phyloP scores from a whole-genome alignment of 53 echinoderm and acorn worm genomes.

The Paracentrotus lividus region DNA sequence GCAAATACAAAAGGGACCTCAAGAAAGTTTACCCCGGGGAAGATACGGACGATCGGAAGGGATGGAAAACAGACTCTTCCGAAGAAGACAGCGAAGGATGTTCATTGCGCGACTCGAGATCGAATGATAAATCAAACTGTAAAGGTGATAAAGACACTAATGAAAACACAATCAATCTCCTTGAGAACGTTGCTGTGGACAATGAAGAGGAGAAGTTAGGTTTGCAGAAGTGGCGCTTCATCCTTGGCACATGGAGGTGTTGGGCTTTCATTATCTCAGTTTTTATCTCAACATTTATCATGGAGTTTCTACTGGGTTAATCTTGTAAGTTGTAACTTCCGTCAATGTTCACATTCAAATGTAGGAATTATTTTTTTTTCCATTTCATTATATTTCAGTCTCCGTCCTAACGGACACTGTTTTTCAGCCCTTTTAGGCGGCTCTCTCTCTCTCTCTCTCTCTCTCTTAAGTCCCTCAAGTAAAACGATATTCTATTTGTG shows the following conservation, averaged over 20 bases:
- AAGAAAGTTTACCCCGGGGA: conserved; percentile 48
- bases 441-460: too few relatives aligned
- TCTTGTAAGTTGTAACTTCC: conserved; percentile 72
- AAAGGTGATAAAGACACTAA: not conserved
- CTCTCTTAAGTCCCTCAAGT: too few relatives aligned
- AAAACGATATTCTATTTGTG: too few relatives aligned
- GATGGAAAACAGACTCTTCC: conserved; percentile 6
- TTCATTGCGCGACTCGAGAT: not conserved
- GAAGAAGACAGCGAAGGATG: conserved; percentile 13
- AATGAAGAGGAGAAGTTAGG: conserved; percentile 37
- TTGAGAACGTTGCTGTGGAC: not conserved
- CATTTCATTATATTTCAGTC: too few relatives aligned
- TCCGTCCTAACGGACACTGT: too few relatives aligned
- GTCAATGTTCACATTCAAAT: not conserved
- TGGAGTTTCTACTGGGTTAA: conserved; percentile 79
- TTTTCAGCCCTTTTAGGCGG: too few relatives aligned
- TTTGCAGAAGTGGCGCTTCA: conserved; percentile 33
- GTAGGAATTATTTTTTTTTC: too few relatives aligned
- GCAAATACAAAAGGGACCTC: not conserved
- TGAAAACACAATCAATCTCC: not conserved
- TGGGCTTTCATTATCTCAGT: conserved; percentile 39
- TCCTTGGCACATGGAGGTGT: conserved; percentile 32
- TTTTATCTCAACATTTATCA: conserved; percentile 60
- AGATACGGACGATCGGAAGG: conserved; percentile 30
- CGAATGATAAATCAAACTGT: conserved; percentile 2